phyloP scores from a whole-genome alignment of 2,113 vertebrate genomes.

The Sciurus niger region DNA sequence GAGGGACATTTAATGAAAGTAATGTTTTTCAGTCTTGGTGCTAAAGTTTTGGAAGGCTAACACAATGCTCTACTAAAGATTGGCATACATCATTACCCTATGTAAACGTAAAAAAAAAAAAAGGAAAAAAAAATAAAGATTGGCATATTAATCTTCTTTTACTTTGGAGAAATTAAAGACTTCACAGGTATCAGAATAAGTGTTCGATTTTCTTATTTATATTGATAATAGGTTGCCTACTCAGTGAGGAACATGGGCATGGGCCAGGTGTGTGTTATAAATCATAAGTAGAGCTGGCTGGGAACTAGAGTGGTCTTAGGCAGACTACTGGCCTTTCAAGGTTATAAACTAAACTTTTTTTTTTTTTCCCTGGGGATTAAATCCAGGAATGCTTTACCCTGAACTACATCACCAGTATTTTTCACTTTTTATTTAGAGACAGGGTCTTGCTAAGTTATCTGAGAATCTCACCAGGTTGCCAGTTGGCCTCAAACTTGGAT shows the following conservation, averaged over 20 bases:
- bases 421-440: not conserved
- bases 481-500: not conserved
- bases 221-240: not conserved
- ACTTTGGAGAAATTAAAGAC: slow-evolving; percentile 32
- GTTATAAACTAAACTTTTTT: not conserved
- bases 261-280: not conserved
- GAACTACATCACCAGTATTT: not conserved
- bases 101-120: too few relatives aligned
- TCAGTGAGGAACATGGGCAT: not conserved
- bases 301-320: not conserved
- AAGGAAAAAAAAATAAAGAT: too few relatives aligned
- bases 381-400: not conserved
- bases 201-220: not conserved
- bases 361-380: not conserved
- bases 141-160: not conserved
- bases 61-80: not conserved
- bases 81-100: too few relatives aligned
- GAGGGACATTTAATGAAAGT: not conserved
- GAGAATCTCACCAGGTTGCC: not conserved
- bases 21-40: slow-evolving; percentile 12
- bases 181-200: not conserved
- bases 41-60: slow-evolving; percentile 42
- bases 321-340: not conserved
- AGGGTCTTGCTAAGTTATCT: not conserved
- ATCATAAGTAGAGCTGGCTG: not conserved